Percentiles rank a stretch among this genome's conserved stretches.
These are phyloP conservation scores for Lates japonicus DNA, from an alignment of 2,797 vertebrate genomes.

Conservation along the genomic window DNA sequence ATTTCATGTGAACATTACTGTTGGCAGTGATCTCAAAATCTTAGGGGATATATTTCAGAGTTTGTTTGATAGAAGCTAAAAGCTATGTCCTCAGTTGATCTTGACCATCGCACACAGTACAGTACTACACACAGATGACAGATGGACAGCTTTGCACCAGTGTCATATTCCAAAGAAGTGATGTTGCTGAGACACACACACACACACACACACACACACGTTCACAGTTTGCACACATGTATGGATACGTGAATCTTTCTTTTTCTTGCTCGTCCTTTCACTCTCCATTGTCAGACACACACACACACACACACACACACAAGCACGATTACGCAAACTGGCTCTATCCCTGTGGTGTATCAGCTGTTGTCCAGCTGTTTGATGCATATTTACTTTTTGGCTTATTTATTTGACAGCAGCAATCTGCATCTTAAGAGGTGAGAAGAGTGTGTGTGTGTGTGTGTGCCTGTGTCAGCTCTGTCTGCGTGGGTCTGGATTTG, in stretches of 20 bases:
- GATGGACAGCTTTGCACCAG: neutral
- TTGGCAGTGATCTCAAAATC: neutral
- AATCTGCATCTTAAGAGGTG: slow-evolving; percentile 43
- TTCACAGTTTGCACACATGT: neutral
- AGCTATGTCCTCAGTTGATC: neutral
- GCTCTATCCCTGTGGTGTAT: slow-evolving; percentile 10
- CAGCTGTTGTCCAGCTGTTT: slow-evolving; percentile 64
- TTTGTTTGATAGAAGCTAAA: neutral
- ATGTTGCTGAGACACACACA: neutral
- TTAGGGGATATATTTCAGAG: neutral
- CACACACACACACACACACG: neutral
- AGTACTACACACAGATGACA: neutral
- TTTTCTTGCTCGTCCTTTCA: neutral
- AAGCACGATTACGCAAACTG: neutral
- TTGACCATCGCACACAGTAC: neutral
- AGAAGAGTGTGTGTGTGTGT: slow-evolving; percentile 48
- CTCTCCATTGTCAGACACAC: neutral
- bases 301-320: neutral
- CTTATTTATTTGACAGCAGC: slow-evolving; percentile 68
- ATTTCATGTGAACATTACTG: neutral
- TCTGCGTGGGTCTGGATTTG: neutral
- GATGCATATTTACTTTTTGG: slow-evolving; percentile 57
- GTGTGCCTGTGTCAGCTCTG: neutral
- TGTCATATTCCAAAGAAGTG: slow-evolving; percentile 20
- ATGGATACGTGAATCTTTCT: neutral